Evolutionary conservation across 2,797 vertebrate species (phyloP).

Genomic region (Epinephelus malabaricus): DNA sequence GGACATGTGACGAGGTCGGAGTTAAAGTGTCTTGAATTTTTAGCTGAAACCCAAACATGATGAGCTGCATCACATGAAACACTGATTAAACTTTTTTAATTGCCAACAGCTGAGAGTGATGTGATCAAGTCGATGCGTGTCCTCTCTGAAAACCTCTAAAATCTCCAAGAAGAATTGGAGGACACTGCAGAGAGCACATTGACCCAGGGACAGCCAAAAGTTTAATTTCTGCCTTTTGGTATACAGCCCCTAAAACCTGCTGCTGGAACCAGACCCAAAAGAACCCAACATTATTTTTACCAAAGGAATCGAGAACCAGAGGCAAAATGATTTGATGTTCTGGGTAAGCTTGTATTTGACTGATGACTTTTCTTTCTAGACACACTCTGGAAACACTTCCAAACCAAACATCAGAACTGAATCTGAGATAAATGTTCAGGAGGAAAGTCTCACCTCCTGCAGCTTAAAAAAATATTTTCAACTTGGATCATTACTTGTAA

Average conservation of each 20-base stretch:
- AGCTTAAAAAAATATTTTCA: background rate
- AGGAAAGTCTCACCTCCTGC: background rate
- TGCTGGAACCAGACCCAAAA: background rate
- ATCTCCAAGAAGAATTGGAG: background rate
- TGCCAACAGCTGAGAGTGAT: no score
- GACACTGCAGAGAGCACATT: background rate
- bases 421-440: background rate
- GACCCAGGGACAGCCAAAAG: background rate
- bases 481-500: conserved; percentile 2
- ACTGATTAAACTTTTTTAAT: no score
- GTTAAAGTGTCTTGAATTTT: no score
- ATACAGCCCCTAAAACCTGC: background rate
- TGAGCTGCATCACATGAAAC: no score
- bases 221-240: background rate
- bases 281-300: background rate
- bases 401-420: background rate
- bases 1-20: no score
- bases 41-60: no score
- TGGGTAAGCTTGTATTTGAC: background rate
- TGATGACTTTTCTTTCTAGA: background rate
- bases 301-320: background rate
- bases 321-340: background rate
- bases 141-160: background rate
- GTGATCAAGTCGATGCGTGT: background rate
- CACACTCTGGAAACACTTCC: background rate